A percentile compares a stretch with the other conserved stretches of the same genome.
Conservation (phyloP, 2,888 invertebrate species). For the Drosophila affinis region DNA sequence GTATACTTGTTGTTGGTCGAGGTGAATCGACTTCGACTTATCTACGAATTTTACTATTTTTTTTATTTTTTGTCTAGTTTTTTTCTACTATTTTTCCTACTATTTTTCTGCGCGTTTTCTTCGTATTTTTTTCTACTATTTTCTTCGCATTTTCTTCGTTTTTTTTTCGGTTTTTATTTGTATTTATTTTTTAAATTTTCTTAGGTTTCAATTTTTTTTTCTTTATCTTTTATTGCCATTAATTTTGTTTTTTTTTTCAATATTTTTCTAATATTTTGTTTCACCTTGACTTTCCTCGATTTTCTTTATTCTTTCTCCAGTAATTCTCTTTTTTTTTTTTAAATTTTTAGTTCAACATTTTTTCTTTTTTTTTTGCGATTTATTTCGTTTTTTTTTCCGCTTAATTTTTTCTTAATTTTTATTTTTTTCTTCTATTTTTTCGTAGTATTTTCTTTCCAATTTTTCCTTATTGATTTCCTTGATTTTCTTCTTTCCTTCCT, state of each 20-base stretch:
- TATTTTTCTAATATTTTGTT: no score
- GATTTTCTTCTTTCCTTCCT: background rate
- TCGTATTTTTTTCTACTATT: background rate
- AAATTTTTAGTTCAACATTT: background rate
- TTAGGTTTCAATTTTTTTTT: background rate
- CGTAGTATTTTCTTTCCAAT: no score
- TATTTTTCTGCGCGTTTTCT: background rate
- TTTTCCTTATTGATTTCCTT: no score
- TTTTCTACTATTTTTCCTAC: slow-evolving; percentile 15
- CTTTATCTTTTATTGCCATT: no score
- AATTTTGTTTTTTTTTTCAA: no score
- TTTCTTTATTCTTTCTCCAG: no score
- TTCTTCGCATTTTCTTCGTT: no score
- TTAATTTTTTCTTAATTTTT: background rate
- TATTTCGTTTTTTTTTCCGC: background rate
- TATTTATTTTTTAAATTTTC: background rate
- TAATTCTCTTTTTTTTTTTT: background rate
- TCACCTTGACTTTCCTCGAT: no score
- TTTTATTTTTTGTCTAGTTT: slow-evolving; percentile 33
- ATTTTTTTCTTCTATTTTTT: background rate
- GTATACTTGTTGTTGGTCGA: slow-evolving; percentile 61
- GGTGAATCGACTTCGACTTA: slow-evolving; percentile 48
- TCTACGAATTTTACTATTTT: slow-evolving; percentile 24
- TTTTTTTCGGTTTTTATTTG: background rate
- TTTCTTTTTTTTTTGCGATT: no score